Conservation (phyloP, 2,888 invertebrate species). For the Spialia ferax region DNA sequence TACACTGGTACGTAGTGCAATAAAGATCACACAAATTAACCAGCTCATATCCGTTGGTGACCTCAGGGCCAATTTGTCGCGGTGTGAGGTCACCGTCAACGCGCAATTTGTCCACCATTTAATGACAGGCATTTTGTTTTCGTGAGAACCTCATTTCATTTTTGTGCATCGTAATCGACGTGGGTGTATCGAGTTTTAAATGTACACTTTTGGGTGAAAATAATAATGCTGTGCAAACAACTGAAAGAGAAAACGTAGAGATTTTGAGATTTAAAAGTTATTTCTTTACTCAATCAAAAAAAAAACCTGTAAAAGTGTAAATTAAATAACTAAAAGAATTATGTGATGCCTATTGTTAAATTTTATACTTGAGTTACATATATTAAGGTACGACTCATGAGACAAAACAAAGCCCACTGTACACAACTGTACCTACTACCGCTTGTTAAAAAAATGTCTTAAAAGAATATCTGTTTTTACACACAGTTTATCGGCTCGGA, state of each 20-base stretch:
- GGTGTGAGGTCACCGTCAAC: conserved; percentile 57
- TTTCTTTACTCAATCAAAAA: not conserved
- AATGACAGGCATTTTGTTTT: conserved; percentile 56
- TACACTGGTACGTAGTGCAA: not conserved
- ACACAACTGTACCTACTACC: no score
- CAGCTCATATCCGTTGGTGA: conserved; percentile 61
- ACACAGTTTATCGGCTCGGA: not conserved
- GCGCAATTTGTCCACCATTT: conserved; percentile 61
- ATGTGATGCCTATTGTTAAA: no score
- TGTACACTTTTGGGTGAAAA: conserved; percentile 14
- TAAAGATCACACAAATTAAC: conserved; percentile 16
- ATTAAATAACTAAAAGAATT: no score
- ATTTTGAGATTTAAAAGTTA: not conserved
- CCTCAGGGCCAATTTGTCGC: conserved; percentile 56
- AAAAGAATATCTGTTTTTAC: not conserved
- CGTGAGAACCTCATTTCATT: conserved; percentile 39
- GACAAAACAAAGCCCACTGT: no score
- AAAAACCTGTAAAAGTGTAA: no score
- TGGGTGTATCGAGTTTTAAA: conserved; percentile 2
- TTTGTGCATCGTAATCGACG: conserved; percentile 16
- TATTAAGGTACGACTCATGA: no score
- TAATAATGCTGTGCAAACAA: not conserved
- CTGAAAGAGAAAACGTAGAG: not conserved
- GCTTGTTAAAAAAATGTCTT: not conserved
- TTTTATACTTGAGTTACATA: no score